These are phyloP conservation scores for Heteractis magnifica DNA, from an alignment of 92 coral and sea anemone species.

Conservation along the genomic window DNA sequence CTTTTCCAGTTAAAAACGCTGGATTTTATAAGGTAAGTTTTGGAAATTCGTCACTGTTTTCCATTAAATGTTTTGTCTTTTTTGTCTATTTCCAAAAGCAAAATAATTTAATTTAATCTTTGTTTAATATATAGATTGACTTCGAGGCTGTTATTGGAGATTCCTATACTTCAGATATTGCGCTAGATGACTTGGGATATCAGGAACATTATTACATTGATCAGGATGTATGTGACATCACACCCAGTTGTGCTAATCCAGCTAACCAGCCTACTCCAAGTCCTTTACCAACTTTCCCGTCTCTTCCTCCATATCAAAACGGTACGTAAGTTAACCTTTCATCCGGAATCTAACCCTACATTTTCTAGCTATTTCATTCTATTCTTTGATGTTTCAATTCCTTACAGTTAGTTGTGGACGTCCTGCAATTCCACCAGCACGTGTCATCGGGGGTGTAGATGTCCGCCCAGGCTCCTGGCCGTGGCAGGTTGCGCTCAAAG, in stretches of 20 bases:
- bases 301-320: constrained; percentile 20
- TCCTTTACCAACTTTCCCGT: background rate
- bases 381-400: background rate
- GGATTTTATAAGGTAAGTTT: background rate
- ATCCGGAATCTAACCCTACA: background rate
- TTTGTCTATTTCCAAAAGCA: background rate
- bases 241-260: constrained; percentile 41
- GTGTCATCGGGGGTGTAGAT: constrained; percentile 48
- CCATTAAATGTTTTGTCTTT: background rate
- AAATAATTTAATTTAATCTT: background rate
- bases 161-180: constrained; percentile 19
- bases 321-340: background rate
- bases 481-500: constrained; percentile 43
- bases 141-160: constrained; percentile 15
- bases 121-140: constrained; percentile 1
- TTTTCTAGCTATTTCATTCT: background rate
- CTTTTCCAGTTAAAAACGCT: background rate
- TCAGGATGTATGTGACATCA: background rate
- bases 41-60: background rate
- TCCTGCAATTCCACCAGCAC: constrained; percentile 27
- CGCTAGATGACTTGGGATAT: constrained; percentile 33
- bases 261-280: constrained; percentile 8
- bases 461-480: constrained; percentile 51
- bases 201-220: constrained; percentile 9
- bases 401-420: constrained; percentile 27